Evolutionary conservation across 1,140 invertebrate genomes (phyloP), one percentile per base, ranked within the genome.

Genomic region (Oncopodura yosiiana): DNA sequence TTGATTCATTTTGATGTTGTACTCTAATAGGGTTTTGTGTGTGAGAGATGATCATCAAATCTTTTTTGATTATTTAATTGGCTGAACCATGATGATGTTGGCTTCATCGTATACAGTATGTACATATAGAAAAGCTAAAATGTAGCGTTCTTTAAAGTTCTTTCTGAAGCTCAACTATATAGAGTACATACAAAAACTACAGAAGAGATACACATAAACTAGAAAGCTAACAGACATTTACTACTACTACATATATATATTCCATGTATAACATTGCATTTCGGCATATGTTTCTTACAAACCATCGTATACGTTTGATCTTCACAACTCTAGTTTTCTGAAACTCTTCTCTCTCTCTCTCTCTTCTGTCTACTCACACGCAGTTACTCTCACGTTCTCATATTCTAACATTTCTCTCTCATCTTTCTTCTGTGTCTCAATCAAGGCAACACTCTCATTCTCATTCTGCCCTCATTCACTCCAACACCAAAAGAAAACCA

Each of bases 51-150:
- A 56, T 56, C 54, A 56, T 56, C 54, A 56, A 56, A 56, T 56
- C 54, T 56, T 56, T 56, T 55, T 51, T 56, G 54, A 56, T 56
- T 56, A 56, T 56, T 56, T 56, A 56, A 56, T 56, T 56, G 54
- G 39, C 54, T 43, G 38, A 50, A 49, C 54, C 18, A 26, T 51
- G 49, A 51, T 43, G 24, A 43, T 36, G 37, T 14, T 19, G 34
- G 19, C 19, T 16, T 23, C n/a, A 3, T 5, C 23, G 27, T n/a
- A n/a, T n/a, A n/a, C n/a, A n/a, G n/a, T n/a, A n/a, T n/a, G n/a
- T n/a, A n/a, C n/a, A n/a, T n/a, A n/a, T n/a, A n/a, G n/a, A n/a
- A n/a, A n/a, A n/a, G n/a, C n/a, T n/a, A n/a, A n/a, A n/a, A n/a
- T n/a, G n/a, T n/a, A n/a, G n/a, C n/a, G n/a, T n/a, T n/a, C n/a